Base-by-base conservation (phyloP, 2,888 invertebrate species). In the Conus canariensis region DNA sequence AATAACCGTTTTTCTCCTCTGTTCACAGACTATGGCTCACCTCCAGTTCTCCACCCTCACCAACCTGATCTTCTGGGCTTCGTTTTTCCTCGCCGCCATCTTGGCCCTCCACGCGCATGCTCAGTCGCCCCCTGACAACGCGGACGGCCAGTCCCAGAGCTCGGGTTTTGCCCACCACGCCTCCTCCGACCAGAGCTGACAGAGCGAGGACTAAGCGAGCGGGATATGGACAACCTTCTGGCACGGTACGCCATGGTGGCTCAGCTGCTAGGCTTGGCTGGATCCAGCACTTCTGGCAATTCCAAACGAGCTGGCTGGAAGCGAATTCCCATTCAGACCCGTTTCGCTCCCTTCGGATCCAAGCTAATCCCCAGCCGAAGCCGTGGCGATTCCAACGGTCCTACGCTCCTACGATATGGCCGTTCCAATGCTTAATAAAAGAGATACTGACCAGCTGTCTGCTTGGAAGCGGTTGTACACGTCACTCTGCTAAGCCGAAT, bases 281-380 rank as follows among this genome's bases (percentile, higher is more conserved):
- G 10, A 22, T 10, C 64, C 64, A 64, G 2, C 16, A 16, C 60
- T 64, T 16, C 60, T 64, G 60, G 60, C 12, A 64, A 64, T 4
- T 0, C 60, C 85, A 87, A 67, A 25, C 88, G 90, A 22, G 74
- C 89, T 6, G 86, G 86, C 0, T 87, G 86, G 86, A 87, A 87
- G 70, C 77, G 86, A 9, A 82, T 92, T 7, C 91, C 90, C n/a
- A 91, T 92, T 10, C 91, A 92, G 85, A 90, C 92, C 12, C 90
- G 92, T 83, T 92, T 91, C 80, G 91, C 92, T 22, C 87, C 92
- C 19, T 92, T 92, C 74, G 92, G 92, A 7, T 90, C 91, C 14
- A 92, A 92, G 64, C 88, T 92, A 58, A 90, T 91, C 16, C 92
- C 92, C 4, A 90, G 91, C 90, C 58, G 91, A 14, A 90, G 88